phyloP scores from a whole-genome alignment of 2,888 invertebrate species.

The Metallyticus violacea region DNA sequence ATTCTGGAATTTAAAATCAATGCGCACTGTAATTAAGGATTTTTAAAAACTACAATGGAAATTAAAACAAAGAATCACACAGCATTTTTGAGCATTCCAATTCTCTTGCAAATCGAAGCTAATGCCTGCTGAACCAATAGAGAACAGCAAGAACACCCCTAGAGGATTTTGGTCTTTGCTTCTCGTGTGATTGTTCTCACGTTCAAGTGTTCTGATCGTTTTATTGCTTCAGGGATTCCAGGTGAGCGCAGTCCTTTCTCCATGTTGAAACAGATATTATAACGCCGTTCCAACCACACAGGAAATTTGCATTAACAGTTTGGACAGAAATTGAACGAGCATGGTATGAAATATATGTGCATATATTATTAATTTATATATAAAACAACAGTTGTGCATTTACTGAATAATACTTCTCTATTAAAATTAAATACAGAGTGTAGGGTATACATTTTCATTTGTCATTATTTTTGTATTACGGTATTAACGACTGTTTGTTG shows the following conservation, averaged over 20 bases:
- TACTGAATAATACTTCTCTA: no score
- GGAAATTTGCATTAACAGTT: no score
- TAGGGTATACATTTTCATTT: no score
- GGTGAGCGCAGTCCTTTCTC: not conserved
- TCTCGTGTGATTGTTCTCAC: not conserved
- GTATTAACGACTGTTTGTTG: no score
- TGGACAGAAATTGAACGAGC: no score
- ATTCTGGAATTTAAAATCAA: not conserved
- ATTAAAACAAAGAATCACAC: not conserved
- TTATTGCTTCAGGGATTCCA: not conserved
- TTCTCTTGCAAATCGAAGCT: not conserved
- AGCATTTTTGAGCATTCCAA: not conserved
- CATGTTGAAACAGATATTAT: no score
- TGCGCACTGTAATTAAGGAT: not conserved
- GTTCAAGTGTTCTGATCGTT: not conserved
- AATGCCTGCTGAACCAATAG: not conserved
- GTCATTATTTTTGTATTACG: no score
- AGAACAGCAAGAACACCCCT: not conserved
- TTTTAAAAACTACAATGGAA: not conserved
- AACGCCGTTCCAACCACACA: no score
- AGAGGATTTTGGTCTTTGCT: not conserved
- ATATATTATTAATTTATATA: no score
- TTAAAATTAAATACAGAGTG: no score
- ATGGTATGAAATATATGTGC: no score
- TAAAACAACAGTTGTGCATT: no score